A percentile compares a stretch with the other conserved stretches of the same genome.
Evolutionary conservation across 2,113 vertebrate genomes (phyloP).

Genomic region (Lagopus leucura): DNA sequence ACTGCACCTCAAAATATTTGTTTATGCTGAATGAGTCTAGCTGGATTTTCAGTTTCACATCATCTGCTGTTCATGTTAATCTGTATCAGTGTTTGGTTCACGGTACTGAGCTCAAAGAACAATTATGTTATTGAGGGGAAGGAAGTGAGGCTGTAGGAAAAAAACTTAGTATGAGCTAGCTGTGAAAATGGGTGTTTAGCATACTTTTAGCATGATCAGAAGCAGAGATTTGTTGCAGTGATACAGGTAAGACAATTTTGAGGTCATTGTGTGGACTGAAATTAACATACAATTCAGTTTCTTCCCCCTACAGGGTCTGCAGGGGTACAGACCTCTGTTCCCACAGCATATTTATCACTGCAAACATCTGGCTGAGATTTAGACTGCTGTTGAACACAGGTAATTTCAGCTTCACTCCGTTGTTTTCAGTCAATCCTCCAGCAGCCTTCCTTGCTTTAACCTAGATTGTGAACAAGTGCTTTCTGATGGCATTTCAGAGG

Average conservation of each 20-base stretch:
- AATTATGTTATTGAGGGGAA: neutral
- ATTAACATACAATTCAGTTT: neutral
- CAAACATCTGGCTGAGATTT: slow-evolving; percentile 1
- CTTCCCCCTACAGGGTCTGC: neutral
- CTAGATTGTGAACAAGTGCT: slow-evolving; percentile 62
- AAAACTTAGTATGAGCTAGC: neutral
- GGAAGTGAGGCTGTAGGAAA: neutral
- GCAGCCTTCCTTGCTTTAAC: slow-evolving; percentile 52
- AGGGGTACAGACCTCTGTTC: neutral
- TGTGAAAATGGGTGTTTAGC: slow-evolving; percentile 7
- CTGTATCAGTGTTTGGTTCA: neutral
- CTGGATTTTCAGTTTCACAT: slow-evolving; percentile 44
- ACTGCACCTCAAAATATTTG: slow-evolving; percentile 29
- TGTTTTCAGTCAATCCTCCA: slow-evolving; percentile 21
- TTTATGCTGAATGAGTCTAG: neutral
- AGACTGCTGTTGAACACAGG: slow-evolving; percentile 36
- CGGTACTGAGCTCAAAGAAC: neutral
- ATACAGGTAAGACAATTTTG: neutral
- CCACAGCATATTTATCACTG: neutral
- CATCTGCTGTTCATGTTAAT: slow-evolving; percentile 9
- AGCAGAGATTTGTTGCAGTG: neutral
- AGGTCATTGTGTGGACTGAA: neutral
- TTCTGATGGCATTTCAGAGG: slow-evolving; percentile 57
- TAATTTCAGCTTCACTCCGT: slow-evolving; percentile 28
- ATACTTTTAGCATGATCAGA: neutral